Percentiles rank a stretch among this genome's conserved stretches.
phyloP scores from a whole-genome alignment of 2,113 vertebrate species.

The Labrus mixtus region DNA sequence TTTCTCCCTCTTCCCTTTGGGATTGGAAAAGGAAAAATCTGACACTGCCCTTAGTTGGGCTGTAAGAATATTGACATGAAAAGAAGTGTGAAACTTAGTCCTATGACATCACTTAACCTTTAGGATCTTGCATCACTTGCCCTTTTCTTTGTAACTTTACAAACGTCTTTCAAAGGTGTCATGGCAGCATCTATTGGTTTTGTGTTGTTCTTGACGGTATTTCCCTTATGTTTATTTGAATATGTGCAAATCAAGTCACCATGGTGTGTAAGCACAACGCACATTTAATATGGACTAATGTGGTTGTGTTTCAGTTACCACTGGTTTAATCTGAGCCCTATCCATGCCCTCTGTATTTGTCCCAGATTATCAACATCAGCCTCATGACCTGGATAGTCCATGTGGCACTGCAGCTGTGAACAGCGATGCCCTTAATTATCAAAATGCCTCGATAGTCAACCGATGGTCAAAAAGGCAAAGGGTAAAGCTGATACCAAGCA shows the following conservation, averaged over 20 bases:
- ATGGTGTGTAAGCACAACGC: neutral
- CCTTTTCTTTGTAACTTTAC: too few species aligned
- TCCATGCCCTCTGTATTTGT: conserved; percentile 53
- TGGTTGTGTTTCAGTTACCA: conserved; percentile 33
- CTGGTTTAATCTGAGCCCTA: conserved; percentile 68
- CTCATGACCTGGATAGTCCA: conserved; percentile 23
- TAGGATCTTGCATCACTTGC: too few species aligned
- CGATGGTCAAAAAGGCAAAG: conserved; percentile 57
- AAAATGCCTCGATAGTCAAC: conserved; percentile 62
- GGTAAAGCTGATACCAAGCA: conserved; percentile 30
- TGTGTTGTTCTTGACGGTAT: too few species aligned
- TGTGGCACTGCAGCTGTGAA: conserved; percentile 67
- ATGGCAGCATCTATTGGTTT: too few species aligned
- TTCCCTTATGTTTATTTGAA: too few species aligned
- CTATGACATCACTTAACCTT: too few species aligned
- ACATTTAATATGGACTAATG: conserved; percentile 39
- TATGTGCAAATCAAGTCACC: too few species aligned
- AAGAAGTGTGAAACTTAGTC: too few species aligned
- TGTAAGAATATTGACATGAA: too few species aligned
- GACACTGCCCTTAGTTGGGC: too few species aligned
- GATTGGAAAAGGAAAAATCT: neutral
- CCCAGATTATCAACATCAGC: conserved; percentile 73
- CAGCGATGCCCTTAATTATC: conserved; percentile 64
- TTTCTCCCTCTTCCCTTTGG: neutral
- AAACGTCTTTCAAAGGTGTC: too few species aligned